Evolutionary conservation across 2,797 vertebrate species (phyloP).

Genomic region (Pipistrellus pygmaeus): DNA sequence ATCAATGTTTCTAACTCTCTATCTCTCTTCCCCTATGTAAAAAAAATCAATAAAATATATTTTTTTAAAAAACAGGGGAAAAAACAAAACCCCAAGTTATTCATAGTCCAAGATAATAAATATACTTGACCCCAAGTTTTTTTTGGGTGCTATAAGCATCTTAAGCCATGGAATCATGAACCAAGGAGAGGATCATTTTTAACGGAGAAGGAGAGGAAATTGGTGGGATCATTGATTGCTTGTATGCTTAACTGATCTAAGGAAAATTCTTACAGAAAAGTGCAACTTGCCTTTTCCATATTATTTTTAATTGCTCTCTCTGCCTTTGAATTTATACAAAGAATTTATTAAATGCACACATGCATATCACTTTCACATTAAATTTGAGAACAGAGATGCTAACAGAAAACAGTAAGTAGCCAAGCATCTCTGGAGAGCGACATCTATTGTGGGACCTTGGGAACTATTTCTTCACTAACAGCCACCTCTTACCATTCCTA

Average conservation of each 20-base stretch:
- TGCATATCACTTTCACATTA: constrained; percentile 24
- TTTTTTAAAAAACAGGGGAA: no score
- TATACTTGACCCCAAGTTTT: background rate
- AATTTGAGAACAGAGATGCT: constrained; percentile 18
- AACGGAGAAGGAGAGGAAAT: background rate
- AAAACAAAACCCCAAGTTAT: background rate
- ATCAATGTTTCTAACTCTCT: no score
- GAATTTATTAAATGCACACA: background rate
- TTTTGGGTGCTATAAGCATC: background rate
- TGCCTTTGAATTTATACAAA: constrained; percentile 45
- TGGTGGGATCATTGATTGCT: background rate
- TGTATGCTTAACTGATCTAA: background rate
- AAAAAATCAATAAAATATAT: no score
- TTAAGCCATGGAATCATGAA: background rate
- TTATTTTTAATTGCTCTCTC: background rate
- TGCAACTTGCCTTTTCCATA: background rate
- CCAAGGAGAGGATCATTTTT: background rate
- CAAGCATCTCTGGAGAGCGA: background rate
- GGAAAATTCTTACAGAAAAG: background rate
- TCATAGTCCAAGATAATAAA: background rate
- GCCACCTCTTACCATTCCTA: background rate
- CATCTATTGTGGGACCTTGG: background rate
- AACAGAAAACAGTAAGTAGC: background rate
- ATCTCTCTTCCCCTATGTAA: no score
- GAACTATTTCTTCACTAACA: constrained; percentile 18